phyloP scores from a whole-genome alignment of 2,113 vertebrate genomes.

The Pelodiscus sinensis region DNA sequence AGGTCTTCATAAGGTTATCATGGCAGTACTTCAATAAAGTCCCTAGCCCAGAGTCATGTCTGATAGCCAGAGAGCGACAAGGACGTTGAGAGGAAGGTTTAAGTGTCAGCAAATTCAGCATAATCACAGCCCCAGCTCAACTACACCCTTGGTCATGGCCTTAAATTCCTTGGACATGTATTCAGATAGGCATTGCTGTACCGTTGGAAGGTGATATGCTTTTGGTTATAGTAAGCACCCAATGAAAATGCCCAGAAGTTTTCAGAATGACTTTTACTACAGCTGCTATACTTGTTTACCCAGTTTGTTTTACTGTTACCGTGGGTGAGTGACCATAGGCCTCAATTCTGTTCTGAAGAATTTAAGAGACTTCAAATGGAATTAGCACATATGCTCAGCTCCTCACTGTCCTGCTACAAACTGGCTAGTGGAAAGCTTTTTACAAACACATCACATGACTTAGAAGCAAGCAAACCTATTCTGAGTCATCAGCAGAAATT shows the following conservation, averaged over 20 bases:
- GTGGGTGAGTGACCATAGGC: neutral
- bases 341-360: neutral
- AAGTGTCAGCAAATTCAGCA: neutral
- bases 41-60: neutral
- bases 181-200: neutral
- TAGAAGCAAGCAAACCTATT: neutral
- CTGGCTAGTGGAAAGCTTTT: neutral
- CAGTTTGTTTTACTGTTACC: neutral
- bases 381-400: neutral
- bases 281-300: neutral
- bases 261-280: neutral
- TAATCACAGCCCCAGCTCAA: neutral
- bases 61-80: neutral
- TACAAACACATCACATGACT: neutral
- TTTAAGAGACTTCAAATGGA: neutral
- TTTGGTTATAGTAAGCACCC: neutral
- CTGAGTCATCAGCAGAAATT: neutral
- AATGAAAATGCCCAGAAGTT: neutral
- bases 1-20: neutral
- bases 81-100: neutral
- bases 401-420: neutral
- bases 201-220: neutral
- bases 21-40: neutral
- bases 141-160: neutral
- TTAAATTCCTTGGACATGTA: neutral